These are phyloP conservation scores for Tetrao urogallus DNA, from an alignment of 2,113 vertebrate genomes.

Conservation along the genomic window DNA sequence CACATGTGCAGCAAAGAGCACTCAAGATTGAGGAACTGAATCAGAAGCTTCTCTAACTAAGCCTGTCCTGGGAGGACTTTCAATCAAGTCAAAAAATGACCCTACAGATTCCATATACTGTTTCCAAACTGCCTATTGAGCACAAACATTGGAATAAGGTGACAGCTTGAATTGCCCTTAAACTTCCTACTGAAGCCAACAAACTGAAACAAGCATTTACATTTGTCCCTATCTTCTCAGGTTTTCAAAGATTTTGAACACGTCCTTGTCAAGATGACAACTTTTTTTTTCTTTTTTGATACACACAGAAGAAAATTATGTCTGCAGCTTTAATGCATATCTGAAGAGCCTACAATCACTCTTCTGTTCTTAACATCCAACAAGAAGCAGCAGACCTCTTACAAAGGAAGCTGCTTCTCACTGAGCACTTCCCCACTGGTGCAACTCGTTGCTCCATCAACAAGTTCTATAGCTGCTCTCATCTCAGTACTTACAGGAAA, in stretches of 20 bases:
- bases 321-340: background rate
- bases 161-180: background rate
- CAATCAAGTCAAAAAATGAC: background rate
- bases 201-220: background rate
- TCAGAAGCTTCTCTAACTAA: background rate
- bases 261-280: background rate
- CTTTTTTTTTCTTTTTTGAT: background rate
- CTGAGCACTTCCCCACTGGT: background rate
- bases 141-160: background rate
- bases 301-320: background rate
- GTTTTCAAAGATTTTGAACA: background rate
- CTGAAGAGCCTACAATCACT: background rate
- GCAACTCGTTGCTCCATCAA: accelerated
- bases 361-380: background rate
- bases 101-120: background rate
- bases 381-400: accelerated
- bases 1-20: accelerated
- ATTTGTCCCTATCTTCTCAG: background rate
- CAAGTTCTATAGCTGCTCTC: background rate
- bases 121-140: background rate
- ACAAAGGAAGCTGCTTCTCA: background rate
- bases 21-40: accelerated
- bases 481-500: accelerated
- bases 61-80: background rate
- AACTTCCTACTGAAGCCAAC: background rate